These are phyloP conservation scores for Sebastes schlegelii DNA, from an alignment of 2,113 vertebrate genomes.

Conservation along the genomic window DNA sequence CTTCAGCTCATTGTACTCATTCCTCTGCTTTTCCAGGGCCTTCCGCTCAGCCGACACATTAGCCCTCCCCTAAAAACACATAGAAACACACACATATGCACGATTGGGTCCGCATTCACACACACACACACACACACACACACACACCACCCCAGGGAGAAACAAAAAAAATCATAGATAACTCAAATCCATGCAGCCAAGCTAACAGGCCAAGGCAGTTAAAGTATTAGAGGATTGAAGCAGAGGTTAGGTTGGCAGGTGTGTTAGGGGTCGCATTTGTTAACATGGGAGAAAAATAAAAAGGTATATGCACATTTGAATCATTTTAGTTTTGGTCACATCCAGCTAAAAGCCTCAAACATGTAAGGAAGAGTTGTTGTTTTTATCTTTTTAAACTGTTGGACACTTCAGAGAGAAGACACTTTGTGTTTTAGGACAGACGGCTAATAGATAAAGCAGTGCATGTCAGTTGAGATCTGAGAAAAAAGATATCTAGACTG, in stretches of 20 bases:
- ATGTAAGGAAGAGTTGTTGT: not conserved
- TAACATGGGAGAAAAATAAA: not conserved
- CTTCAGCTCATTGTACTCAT: constrained; percentile 94
- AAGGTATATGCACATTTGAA: constrained; percentile 8
- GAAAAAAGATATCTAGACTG: not conserved
- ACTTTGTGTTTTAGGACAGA: constrained; percentile 37
- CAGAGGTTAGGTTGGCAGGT: constrained; percentile 37
- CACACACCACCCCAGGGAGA: constrained; percentile 62
- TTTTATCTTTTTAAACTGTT: constrained; percentile 2
- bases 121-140: constrained; percentile 38
- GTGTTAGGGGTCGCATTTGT: constrained; percentile 36
- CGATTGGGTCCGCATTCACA: constrained; percentile 29
- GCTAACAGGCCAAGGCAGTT: constrained; percentile 56
- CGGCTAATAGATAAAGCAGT: not conserved
- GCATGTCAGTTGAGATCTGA: constrained; percentile 34
- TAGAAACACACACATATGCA: constrained; percentile 63
- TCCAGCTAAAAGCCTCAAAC: constrained; percentile 10
- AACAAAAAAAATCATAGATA: constrained; percentile 72
- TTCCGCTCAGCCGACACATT: constrained; percentile 94
- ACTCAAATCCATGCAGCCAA: constrained; percentile 75
- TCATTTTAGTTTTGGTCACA: constrained; percentile 27
- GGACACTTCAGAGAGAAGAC: constrained; percentile 14
- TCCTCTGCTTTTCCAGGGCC: constrained; percentile 93
- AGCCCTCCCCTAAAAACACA: constrained; percentile 94
- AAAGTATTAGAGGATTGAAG: constrained; percentile 45